Percentiles rank a stretch among this genome's conserved stretches.
Conservation (phyloP, 2,888 invertebrate genomes). For the Metopia argyrocephala region DNA sequence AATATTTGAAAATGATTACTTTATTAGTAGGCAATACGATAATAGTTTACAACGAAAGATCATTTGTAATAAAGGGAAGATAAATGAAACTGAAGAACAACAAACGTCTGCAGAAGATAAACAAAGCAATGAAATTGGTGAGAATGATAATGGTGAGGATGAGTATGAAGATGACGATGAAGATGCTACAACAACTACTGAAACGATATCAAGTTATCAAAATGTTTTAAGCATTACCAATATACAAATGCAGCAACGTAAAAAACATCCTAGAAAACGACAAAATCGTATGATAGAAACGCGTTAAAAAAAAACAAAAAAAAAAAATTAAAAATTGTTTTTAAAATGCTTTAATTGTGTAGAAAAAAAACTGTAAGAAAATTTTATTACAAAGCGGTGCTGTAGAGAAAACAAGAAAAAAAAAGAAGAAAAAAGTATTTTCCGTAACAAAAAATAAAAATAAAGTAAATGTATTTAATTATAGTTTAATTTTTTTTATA, state of each 20-base stretch:
- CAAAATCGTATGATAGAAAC: conserved; percentile 67
- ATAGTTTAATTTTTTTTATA: conserved; percentile 24
- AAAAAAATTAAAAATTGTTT: too few relatives aligned
- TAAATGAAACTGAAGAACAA: conserved; percentile 47
- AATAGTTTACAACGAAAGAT: conserved; percentile 18
- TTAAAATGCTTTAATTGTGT: too few relatives aligned
- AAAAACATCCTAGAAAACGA: conserved; percentile 77
- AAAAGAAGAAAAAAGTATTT: conserved; percentile 58
- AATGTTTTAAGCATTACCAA: conserved; percentile 73
- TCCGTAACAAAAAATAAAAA: conserved; percentile 34
- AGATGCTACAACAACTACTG: conserved; percentile 66
- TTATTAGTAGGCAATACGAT: conserved; percentile 60
- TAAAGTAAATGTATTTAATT: conserved; percentile 6
- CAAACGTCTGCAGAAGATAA: conserved; percentile 55
- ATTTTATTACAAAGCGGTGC: conserved; percentile 43
- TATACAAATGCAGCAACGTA: conserved; percentile 74
- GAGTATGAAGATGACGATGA: conserved; percentile 60
- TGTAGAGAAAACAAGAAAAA: conserved; percentile 50
- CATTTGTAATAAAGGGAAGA: neutral
- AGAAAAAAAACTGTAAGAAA: neutral
- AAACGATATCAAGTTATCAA: conserved; percentile 72
- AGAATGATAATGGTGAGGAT: conserved; percentile 66
- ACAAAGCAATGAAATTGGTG: conserved; percentile 67
- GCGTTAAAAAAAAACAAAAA: conserved; percentile 35
- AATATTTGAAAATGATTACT: conserved; percentile 72